These are phyloP conservation scores for Idaea straminata DNA, from an alignment of 2,888 invertebrate genomes.

Conservation along the genomic window DNA sequence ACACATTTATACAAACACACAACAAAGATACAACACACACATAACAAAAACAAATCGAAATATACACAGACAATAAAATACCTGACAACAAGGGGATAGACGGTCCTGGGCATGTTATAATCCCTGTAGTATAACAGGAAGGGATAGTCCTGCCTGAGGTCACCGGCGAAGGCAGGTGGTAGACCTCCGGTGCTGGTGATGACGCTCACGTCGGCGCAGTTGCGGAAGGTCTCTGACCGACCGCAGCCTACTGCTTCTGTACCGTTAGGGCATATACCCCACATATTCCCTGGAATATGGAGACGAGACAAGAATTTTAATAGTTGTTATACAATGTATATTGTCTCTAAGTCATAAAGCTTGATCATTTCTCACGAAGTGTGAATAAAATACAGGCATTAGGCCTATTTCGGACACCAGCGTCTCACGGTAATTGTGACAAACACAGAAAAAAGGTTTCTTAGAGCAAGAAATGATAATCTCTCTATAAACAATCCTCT, in stretches of 20 bases:
- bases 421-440: no score
- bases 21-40: constrained; percentile 8
- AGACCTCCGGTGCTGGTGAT: constrained; percentile 88
- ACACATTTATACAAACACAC: constrained; percentile 8
- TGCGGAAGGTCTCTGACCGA: constrained; percentile 93
- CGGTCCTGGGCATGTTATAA: constrained; percentile 81
- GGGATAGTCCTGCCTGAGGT: constrained; percentile 82
- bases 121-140: constrained; percentile 89
- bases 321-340: not conserved
- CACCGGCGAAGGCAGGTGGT: constrained; percentile 84
- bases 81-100: constrained; percentile 89
- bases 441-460: no score
- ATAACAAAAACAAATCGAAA: constrained; percentile 5
- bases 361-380: no score
- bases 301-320: not conserved
- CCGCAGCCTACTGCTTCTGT: constrained; percentile 94
- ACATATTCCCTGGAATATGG: constrained; percentile 86
- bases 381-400: no score
- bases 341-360: not conserved
- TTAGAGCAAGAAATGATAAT: no score
- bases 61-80: constrained; percentile 39
- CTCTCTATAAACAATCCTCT: no score
- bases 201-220: constrained; percentile 93
- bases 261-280: constrained; percentile 93
- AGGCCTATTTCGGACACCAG: no score